Base-by-base conservation (phyloP, 2,797 vertebrate genomes). In the Valencia hispanica region DNA sequence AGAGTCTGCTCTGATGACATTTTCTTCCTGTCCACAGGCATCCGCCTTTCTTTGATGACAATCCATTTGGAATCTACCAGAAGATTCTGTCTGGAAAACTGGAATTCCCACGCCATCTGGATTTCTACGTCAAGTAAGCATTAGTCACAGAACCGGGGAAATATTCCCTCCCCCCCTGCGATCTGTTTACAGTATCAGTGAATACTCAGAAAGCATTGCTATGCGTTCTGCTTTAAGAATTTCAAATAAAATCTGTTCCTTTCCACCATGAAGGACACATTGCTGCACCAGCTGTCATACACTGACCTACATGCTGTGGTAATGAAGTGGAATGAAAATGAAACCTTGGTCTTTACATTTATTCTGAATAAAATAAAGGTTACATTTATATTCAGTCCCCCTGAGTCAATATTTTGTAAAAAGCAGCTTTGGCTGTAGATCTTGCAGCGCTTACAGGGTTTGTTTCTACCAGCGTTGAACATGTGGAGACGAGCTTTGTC, bases 1-100 rank as follows among this genome's bases (percentile, higher is more conserved):
- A 51, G 36, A 43, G 30, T 27, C 36, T 25, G 47, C 55, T 34
- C n/a, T 27, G 73, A 3, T 82, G 48, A 72, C 27, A 1, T 1
- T 57, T 47, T 80, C 4, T 43, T 43, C 74, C 0, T 83, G 22
- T 77, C 32, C 53, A 57, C 86, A 99, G 98, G 88, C 97, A 98
- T 79, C 98, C 98, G 1, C 98, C 98, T 0, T 99, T 99, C 93
- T 99, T 98, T 89, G 98, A 99, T 81, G 98, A 99, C 94, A 99
- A 98, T 92, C 97, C 97, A 0, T 99, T 99, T 89, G 97, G 97
- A 65, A 99, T 99, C 84, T 99, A 99, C 88, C 98, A 99, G 94
- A 99, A 99, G 93, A 98, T 99, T 77, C 96, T 99, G 71, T 96
- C 97, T 18, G 97, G 96, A 83, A 98, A 97, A 87, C 96, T 99